Evolutionary conservation across 1,140 invertebrate species (phyloP).

Genomic region (Lucilia cuprina): DNA sequence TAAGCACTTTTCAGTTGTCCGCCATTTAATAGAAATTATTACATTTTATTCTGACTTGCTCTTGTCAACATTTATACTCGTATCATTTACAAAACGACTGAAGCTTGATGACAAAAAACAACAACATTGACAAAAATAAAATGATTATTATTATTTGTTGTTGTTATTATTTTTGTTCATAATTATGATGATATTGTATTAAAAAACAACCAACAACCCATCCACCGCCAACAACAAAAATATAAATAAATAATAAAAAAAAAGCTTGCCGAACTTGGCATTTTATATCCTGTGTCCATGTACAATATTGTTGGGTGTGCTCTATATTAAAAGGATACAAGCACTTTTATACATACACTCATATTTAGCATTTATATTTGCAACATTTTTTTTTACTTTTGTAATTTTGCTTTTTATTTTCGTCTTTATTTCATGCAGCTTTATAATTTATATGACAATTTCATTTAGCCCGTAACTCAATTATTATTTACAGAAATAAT

Average conservation of each 20-base stretch:
- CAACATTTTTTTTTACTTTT: background rate
- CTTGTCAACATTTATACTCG: background rate
- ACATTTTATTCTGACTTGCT: background rate
- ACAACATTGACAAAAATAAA: background rate
- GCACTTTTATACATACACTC: too few species aligned
- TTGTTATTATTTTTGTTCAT: too few species aligned
- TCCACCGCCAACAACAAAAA: too few species aligned
- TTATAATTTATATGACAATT: slow-evolving; percentile 8
- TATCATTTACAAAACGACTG: background rate
- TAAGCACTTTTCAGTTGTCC: too few species aligned
- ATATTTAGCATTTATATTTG: background rate
- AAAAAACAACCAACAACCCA: too few species aligned
- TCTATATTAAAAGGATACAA: background rate
- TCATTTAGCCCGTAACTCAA: slow-evolving; percentile 10
- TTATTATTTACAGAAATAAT: slow-evolving; percentile 4
- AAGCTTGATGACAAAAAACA: background rate
- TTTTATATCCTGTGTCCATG: background rate
- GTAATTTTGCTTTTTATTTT: background rate
- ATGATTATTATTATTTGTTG: too few species aligned
- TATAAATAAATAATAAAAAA: too few species aligned
- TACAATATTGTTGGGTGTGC: background rate
- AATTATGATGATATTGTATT: too few species aligned
- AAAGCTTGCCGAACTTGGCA: background rate
- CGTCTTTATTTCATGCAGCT: background rate
- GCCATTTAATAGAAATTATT: too few species aligned